Evolutionary conservation across 2,797 vertebrate species (phyloP).

Genomic region (Parambassis ranga): DNA sequence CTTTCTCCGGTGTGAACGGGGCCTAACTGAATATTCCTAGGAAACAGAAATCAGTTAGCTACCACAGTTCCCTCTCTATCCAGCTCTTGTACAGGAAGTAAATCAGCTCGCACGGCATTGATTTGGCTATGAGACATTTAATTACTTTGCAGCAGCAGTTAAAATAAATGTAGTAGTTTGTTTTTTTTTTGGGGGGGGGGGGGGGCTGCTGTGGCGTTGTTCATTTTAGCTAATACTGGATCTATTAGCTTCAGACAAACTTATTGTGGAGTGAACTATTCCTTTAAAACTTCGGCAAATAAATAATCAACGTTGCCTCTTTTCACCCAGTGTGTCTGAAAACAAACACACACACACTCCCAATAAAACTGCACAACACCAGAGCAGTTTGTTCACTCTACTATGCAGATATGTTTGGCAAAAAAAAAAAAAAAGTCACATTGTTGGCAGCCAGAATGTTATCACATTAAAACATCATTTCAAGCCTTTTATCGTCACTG

Average conservation of each 20-base stretch:
- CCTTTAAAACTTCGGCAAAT: slow-evolving; percentile 12
- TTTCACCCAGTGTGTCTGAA: slow-evolving; percentile 7
- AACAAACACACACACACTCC: not conserved
- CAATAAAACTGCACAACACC: not conserved
- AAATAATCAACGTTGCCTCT: slow-evolving; percentile 17
- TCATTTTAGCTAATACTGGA: not conserved
- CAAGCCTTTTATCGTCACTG: slow-evolving; percentile 10
- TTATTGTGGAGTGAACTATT: slow-evolving; percentile 23
- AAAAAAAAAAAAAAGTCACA: slow-evolving; percentile 47
- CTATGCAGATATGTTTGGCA: slow-evolving; percentile 36
- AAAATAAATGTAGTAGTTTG: not conserved
- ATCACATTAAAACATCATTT: slow-evolving; percentile 29
- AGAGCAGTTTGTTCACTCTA: slow-evolving; percentile 8
- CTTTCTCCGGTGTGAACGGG: no score
- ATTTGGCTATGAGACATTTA: not conserved
- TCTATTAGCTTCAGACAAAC: not conserved
- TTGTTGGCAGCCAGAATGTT: slow-evolving; percentile 37
- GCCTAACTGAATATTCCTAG: no score
- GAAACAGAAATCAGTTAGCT: not conserved
- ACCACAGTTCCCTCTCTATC: not conserved
- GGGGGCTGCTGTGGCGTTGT: not conserved
- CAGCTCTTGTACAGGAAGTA: not conserved
- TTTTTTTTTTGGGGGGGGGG: no score
- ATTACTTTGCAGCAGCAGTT: slow-evolving; percentile 11
- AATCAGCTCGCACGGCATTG: not conserved